A percentile compares a stretch with the other conserved stretches of the same genome.
These are phyloP conservation scores for Toxonevra muliebris DNA, from an alignment of 2,888 invertebrate genomes.

Conservation along the genomic window DNA sequence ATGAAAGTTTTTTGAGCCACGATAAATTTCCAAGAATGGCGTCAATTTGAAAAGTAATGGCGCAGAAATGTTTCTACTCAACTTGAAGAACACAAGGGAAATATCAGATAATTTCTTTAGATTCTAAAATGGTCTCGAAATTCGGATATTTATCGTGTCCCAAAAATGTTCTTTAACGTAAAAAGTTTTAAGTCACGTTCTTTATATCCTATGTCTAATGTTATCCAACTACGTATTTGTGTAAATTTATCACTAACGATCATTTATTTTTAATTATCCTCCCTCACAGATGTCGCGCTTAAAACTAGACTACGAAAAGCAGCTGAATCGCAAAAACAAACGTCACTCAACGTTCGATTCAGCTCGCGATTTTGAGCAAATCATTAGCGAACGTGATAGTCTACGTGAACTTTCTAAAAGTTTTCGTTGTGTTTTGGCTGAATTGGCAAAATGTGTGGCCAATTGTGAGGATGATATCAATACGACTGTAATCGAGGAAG, in stretches of 20 bases:
- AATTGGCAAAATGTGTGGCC: conserved; percentile 78
- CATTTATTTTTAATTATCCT: not conserved
- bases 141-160: too few relatives aligned
- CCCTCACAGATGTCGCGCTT: conserved; percentile 62
- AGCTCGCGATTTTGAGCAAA: conserved; percentile 59
- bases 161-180: too few relatives aligned
- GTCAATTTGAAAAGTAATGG: too few relatives aligned
- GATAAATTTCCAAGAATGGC: too few relatives aligned
- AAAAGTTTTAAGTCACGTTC: too few relatives aligned
- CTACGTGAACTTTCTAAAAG: conserved; percentile 73
- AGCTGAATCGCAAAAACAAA: conserved; percentile 63
- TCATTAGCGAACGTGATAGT: conserved; percentile 69
- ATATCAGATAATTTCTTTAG: conserved; percentile 1
- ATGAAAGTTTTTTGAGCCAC: too few relatives aligned
- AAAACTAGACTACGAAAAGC: conserved; percentile 63
- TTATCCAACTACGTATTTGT: too few relatives aligned
- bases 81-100: too few relatives aligned
- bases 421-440: conserved; percentile 73
- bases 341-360: conserved; percentile 63
- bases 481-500: conserved; percentile 74
- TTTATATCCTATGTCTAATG: too few relatives aligned
- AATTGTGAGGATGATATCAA: conserved; percentile 83
- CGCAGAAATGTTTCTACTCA: too few relatives aligned
- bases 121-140: too few relatives aligned
- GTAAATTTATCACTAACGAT: too few relatives aligned